Base-by-base conservation (phyloP, 2,797 vertebrate species). In the Orientallactaga sibirica region DNA sequence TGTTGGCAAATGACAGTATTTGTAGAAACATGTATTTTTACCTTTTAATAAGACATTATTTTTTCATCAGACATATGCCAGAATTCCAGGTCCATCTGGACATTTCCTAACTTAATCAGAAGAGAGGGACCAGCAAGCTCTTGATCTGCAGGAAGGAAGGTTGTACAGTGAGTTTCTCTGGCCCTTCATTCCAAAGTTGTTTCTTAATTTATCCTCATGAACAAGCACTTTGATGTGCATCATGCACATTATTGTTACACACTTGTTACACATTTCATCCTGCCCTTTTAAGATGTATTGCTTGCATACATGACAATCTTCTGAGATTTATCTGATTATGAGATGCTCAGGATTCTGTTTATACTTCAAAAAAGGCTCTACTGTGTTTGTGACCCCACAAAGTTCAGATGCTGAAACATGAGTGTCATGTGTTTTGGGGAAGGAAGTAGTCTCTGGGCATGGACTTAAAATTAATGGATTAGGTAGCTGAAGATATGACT, bases 61-160 rank as follows among this genome's bases (percentile, higher is more conserved):
- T 85, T 95, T 95, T 71, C 12, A 90, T 67, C 66, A 67, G 14
- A 74, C 10, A 16, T 74, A 73, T 20, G 12, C 12, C 71, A 86
- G 83, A 67, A 43, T 62, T 73, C 74, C 43, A 66, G 41, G 33
- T 79, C 2, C 4, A 43, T 88, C 52, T 70, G 20, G 41, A 7
- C 9, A 74, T 89, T 74, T 86, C 15, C 37, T 79, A 11, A 0
- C 78, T 75, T 67, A 66, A 81, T 48, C 37, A 85, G 29, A 73
- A 48, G 48, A 74, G 19, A 61, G 33, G 84, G 1, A 78, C 1
- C 4, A 48, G 33, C 15, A 58, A 58, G 4, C 9, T 15, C 14
- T 64, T 81, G 48, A 48, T 48, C 48, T 66, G 0, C 5, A 15
- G 33, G 11, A 58, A 88, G 29, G 18, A 86, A 88, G 16, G 43